phyloP scores from a whole-genome alignment of 2,113 vertebrate species.

The Pterocles orientalis region DNA sequence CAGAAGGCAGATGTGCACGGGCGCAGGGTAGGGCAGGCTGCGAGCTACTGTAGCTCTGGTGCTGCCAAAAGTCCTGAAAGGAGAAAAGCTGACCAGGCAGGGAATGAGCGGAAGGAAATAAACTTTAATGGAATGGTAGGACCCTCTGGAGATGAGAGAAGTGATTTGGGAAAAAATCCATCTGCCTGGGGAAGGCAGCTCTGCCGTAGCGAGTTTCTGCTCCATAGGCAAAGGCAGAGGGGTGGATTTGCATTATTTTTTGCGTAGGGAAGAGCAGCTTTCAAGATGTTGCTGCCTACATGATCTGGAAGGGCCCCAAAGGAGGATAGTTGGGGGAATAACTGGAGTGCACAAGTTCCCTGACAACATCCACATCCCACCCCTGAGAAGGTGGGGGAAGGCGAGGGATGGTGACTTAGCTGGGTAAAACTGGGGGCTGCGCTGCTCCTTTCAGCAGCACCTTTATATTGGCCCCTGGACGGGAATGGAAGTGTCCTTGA shows the following conservation, averaged over 20 bases:
- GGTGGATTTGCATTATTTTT: background rate
- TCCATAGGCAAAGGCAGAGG: background rate
- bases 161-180: background rate
- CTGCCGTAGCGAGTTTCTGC: background rate
- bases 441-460: background rate
- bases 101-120: background rate
- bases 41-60: background rate
- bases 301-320: background rate
- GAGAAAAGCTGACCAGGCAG: background rate
- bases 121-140: background rate
- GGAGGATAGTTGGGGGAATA: background rate
- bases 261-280: background rate
- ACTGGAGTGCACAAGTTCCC: background rate
- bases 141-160: background rate
- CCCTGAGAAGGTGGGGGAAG: background rate
- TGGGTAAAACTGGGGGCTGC: background rate
- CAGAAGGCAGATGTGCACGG: background rate
- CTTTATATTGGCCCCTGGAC: background rate
- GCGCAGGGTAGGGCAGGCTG: background rate
- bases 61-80: background rate
- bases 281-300: background rate
- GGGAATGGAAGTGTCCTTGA: background rate
- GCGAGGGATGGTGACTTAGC: too few species aligned
- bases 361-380: background rate
- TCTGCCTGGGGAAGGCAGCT: fast-evolving